Conservation (phyloP, 2,797 vertebrate genomes). For the Danio albolineatus region DNA sequence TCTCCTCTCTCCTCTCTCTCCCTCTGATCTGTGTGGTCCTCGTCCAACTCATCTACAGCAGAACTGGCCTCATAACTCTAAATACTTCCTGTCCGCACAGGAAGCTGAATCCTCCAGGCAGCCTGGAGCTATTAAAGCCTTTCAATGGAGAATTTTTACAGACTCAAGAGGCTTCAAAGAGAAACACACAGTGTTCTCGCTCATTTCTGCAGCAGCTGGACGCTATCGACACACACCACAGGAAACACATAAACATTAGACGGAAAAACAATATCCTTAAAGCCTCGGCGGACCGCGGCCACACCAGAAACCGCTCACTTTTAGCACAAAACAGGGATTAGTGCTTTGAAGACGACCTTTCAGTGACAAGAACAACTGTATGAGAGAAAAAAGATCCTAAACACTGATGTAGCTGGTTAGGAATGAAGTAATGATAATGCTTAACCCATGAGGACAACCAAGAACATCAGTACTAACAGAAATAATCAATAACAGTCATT, state of each 20-base stretch:
- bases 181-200: conserved; percentile 32
- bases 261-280: conserved; percentile 41
- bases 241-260: conserved; percentile 42
- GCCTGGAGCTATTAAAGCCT: conserved; percentile 60
- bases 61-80: conserved; percentile 36
- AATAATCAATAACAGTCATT: too few species aligned
- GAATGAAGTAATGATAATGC: background rate
- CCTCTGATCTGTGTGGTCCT: conserved; percentile 47
- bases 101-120: conserved; percentile 56
- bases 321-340: conserved; percentile 7
- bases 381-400: background rate
- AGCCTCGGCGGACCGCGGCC: background rate
- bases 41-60: conserved; percentile 42
- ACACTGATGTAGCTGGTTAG: background rate
- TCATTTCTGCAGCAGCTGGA: conserved; percentile 43
- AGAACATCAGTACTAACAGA: too few species aligned
- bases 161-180: conserved; percentile 30
- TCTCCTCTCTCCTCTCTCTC: too few species aligned
- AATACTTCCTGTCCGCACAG: conserved; percentile 49
- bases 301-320: background rate
- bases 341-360: background rate
- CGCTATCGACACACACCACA: conserved; percentile 45
- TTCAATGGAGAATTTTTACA: conserved; percentile 39
- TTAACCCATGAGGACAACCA: too few species aligned
- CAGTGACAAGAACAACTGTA: background rate